A percentile compares a stretch with the other conserved stretches of the same genome.
Conservation (phyloP, 2,888 invertebrate species). For the Melinaea marsaeus region DNA sequence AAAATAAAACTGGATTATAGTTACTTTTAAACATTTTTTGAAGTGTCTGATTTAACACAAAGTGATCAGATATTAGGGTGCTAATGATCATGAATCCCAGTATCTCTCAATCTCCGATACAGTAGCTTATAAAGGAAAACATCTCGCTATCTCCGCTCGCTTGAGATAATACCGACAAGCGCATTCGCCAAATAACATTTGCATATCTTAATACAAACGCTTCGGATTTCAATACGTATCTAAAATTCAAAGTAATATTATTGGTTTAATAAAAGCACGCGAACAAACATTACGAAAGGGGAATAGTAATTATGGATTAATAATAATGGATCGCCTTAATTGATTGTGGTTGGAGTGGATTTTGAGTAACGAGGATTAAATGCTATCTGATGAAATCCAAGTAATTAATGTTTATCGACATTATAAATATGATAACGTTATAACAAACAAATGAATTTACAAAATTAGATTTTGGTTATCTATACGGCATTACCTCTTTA, state of each 20-base stretch:
- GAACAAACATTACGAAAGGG: constrained; percentile 49
- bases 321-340: constrained; percentile 58
- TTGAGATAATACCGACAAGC: constrained; percentile 53
- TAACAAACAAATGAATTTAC: constrained; percentile 14
- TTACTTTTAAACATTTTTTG: no score
- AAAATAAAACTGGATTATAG: no score
- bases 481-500: no score
- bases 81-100: constrained; percentile 22
- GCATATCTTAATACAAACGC: constrained; percentile 64
- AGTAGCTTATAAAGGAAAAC: constrained; percentile 40
- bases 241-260: constrained; percentile 43
- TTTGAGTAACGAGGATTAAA: constrained; percentile 25
- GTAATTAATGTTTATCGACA: constrained; percentile 34
- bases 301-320: constrained; percentile 61
- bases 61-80: constrained; percentile 12
- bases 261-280: constrained; percentile 51
- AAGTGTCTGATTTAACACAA: no score
- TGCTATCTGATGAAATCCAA: constrained; percentile 31
- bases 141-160: constrained; percentile 48
- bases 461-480: no score
- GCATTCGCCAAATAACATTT: constrained; percentile 62
- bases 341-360: constrained; percentile 34
- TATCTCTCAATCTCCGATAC: constrained; percentile 51
- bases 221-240: constrained; percentile 30
- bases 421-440: constrained; percentile 28